phyloP scores from a whole-genome alignment of 2,888 invertebrate genomes.

The Operophtera brumata region DNA sequence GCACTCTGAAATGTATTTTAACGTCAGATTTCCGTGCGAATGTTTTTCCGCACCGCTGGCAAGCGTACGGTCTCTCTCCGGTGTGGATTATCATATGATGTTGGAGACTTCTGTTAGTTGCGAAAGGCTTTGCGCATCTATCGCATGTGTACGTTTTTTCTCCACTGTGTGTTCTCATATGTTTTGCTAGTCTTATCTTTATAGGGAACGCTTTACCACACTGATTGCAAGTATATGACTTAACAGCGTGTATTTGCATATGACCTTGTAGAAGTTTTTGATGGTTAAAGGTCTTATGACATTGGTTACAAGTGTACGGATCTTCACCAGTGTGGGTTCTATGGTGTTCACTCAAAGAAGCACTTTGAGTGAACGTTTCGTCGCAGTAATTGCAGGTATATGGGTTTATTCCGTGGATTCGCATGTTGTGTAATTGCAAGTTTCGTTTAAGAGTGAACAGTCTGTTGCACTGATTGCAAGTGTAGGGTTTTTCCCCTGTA shows the following conservation, averaged over 20 bases:
- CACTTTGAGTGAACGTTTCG: neutral
- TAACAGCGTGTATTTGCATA: neutral
- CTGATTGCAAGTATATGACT: constrained; percentile 4
- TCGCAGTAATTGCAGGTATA: constrained; percentile 7
- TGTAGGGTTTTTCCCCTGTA: constrained; percentile 1
- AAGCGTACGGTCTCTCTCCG: constrained; percentile 7
- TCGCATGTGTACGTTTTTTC: constrained; percentile 15
- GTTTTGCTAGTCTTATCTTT: constrained; percentile 5
- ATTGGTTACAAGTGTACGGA: neutral
- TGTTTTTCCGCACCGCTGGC: constrained; percentile 12
- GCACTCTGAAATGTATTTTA: constrained; percentile 8
- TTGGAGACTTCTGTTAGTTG: neutral
- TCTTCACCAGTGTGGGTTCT: constrained; percentile 4
- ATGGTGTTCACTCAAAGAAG: neutral
- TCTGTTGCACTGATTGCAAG: constrained; percentile 7
- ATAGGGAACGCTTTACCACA: constrained; percentile 13
- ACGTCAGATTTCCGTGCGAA: constrained; percentile 10
- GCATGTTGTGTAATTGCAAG: neutral
- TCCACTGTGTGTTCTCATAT: neutral
- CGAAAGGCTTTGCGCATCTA: constrained; percentile 11
- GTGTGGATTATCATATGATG: constrained; percentile 16
- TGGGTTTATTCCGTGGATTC: neutral
- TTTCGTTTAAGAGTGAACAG: neutral
- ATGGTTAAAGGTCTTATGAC: constrained; percentile 1
- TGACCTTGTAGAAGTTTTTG: constrained; percentile 1